Base-by-base conservation (phyloP, 2,113 vertebrate genomes). In the Todiramphus chloris region DNA sequence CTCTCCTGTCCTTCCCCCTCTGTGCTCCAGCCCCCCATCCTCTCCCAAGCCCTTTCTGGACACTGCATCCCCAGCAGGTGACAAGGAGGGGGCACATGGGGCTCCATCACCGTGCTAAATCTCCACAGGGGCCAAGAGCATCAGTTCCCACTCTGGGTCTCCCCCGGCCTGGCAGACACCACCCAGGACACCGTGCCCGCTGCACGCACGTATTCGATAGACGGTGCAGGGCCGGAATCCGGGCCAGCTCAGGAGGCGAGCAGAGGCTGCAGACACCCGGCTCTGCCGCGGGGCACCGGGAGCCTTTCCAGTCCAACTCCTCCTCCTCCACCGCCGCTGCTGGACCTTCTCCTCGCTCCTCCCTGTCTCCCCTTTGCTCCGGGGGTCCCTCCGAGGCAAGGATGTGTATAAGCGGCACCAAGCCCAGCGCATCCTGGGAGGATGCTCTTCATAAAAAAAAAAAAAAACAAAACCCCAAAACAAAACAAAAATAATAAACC, bases 161-260 rank as follows among this genome's bases (percentile, higher is more conserved):
- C 60, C 84, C 31, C 15, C 0, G 0, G 60, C 25, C n/a, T 20
- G 46, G 46, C 46, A 84, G 69, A 90, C 7, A 13, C 31, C 50
- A 63, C 31, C 16, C 56, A 41, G 1, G 1, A 24, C 50, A 77
- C 24, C 7, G 0, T 6, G 20, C n/a, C 64, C 60, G 66, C 16
- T 10, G 51, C 62, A 25, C 0, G 1, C 66, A 68, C 2, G 1
- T 25, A 51, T 2, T 19, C 2, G 6, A 55, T 25, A 51, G 2
- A 23, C 2, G 6, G 50, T 1, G 39, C 35, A 14, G 41, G 60
- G 56, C 89, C 1, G 0, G 80, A 96, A 92, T 83, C 50, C 28
- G 3, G 73, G 86, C 82, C 86, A 73, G 79, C 39, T 5, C n/a
- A 59, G 62, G 46, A 67, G 60, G 33, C 1, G 1, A 93, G 79